Percentiles rank a stretch among this genome's conserved stretches.
These are phyloP conservation scores for Parasteatoda tepidariorum DNA, from an alignment of 1,140 invertebrate species.

Conservation along the genomic window DNA sequence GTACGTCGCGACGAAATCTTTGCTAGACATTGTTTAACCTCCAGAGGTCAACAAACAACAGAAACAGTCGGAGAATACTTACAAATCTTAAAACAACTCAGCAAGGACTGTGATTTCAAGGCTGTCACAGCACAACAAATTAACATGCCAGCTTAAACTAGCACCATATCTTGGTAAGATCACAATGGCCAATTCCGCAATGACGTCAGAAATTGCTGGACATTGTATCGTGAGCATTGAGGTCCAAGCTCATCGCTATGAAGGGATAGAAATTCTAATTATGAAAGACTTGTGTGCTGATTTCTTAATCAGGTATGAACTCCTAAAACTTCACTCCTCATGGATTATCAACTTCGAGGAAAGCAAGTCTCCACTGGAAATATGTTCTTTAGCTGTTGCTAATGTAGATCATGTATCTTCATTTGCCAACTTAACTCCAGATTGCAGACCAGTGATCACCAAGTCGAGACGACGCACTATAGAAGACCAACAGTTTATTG, in stretches of 20 bases:
- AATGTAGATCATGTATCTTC: background rate
- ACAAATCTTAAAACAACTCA: conserved; percentile 35
- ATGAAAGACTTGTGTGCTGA: too few species aligned
- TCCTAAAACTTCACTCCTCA: conserved; percentile 16
- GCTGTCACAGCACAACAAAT: background rate
- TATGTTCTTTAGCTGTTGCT: background rate
- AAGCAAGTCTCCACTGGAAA: background rate
- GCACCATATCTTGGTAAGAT: background rate
- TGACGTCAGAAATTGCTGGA: background rate
- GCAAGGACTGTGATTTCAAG: conserved; percentile 55
- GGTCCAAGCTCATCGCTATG: background rate
- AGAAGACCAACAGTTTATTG: conserved; percentile 17
- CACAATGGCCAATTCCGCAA: background rate
- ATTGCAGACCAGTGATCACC: conserved; percentile 8
- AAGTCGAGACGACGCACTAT: conserved; percentile 3
- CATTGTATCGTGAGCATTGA: too few species aligned
- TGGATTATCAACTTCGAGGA: background rate
- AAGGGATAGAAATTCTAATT: conserved; percentile 2
- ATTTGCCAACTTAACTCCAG: too few species aligned
- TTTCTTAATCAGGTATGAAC: conserved; percentile 1
- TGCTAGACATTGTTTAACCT: conserved; percentile 40
- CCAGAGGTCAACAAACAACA: conserved; percentile 15
- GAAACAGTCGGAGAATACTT: conserved; percentile 57
- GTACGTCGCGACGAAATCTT: conserved; percentile 51
- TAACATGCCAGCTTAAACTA: background rate